Evolutionary conservation across 2,888 invertebrate species (phyloP), one percentile per base, ranked within the genome.

Genomic region (Caenorhabditis sp.): DNA sequence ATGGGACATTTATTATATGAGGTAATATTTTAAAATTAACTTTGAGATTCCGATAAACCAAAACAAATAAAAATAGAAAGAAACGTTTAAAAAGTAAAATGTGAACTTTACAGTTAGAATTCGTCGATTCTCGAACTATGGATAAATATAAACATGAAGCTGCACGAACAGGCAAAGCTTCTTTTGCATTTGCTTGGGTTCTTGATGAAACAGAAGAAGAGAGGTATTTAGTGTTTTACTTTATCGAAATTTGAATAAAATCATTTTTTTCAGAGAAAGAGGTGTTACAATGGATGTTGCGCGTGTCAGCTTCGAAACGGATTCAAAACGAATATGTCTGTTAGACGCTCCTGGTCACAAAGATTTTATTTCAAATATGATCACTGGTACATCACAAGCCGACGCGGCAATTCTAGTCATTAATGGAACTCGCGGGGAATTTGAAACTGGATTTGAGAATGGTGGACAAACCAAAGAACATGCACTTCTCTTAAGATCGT

Each of bases 361-460:
- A 88, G 99, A 99, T 89, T 99, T 99, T 88, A 97, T 99, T 87
- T 97, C 99, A 1, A 97, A 99, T 87, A 99, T 99, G 97, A 99
- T 99, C 82, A 94, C 94, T 17, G 90, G 90, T 20, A 96, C 97
- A 1, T 94, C 95, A 0, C 97, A 97, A 89, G 99, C 99, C 1
- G 99, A 99, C 90, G 97, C 95, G 0, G 97, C 96, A 17, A 90
- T 99, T 38, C 90, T 99, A 25, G 97, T 99, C 0, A 94, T 99
- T 0, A 97, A 99, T 90, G 95, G 97, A 1, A 90, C 91, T 0
- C 87, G 93, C 83, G 99, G 99, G 26, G 99, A 99, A 90, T 99
- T 99, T 90, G 99, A 99, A 89, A 95, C 97, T 53, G 99, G 99
- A 1, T 99, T 99, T 89, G 97, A 97, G 86, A 92, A 93, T 82